Percentiles rank a stretch among this genome's conserved stretches.
Evolutionary conservation across 2,797 vertebrate genomes (phyloP).

Genomic region (Helostoma temminkii): DNA sequence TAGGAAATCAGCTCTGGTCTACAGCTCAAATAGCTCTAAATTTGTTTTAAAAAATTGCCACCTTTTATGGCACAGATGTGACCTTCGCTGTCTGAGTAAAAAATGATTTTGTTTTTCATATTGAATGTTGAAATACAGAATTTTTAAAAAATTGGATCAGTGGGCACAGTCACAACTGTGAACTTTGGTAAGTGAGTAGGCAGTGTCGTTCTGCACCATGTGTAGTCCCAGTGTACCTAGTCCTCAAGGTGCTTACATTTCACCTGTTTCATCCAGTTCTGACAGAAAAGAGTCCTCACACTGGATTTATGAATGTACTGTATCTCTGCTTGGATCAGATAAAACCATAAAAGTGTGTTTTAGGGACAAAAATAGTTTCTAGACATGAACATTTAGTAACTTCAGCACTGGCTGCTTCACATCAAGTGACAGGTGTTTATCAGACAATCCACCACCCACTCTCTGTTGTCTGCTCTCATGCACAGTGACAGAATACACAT

Average conservation of each 20-base stretch:
- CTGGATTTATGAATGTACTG: conserved; percentile 15
- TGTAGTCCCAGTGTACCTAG: conserved; percentile 31
- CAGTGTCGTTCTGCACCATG: conserved; percentile 3
- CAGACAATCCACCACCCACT: conserved; percentile 17
- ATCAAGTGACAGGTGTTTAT: conserved; percentile 30
- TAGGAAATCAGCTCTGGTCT: background rate
- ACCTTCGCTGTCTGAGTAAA: conserved; percentile 25
- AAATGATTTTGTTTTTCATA: conserved; percentile 1
- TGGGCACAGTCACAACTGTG: background rate
- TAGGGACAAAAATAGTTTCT: background rate
- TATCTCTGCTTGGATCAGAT: background rate
- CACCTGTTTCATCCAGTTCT: conserved; percentile 34
- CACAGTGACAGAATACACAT: conserved; percentile 15
- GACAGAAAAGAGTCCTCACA: conserved; percentile 10
- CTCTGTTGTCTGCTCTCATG: conserved; percentile 15
- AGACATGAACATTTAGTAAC: background rate
- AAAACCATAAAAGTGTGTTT: background rate
- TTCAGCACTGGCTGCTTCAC: background rate
- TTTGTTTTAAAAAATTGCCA: conserved; percentile 2
- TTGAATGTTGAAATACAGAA: conserved; percentile 3
- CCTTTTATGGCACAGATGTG: background rate
- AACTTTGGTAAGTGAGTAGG: conserved; percentile 29
- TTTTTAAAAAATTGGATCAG: conserved; percentile 15
- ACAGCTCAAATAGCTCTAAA: background rate
- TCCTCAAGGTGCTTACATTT: conserved; percentile 35